phyloP scores from a whole-genome alignment of 2,888 invertebrate genomes.

The Coleophora flavipennella region DNA sequence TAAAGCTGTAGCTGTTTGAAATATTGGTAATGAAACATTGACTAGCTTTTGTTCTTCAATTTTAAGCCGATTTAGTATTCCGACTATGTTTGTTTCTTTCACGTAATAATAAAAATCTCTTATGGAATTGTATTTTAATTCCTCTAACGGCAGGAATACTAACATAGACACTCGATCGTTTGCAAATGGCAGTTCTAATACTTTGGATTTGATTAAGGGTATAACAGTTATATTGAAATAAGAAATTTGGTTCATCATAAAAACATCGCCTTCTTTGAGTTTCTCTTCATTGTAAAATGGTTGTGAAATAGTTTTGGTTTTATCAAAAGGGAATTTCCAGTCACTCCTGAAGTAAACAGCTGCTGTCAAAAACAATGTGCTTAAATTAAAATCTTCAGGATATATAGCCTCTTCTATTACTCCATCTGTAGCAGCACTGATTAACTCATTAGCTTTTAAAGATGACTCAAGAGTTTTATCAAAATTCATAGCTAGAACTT shows the following conservation, averaged over 20 bases:
- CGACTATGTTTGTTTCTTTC: slow-evolving; percentile 26
- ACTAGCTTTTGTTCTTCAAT: slow-evolving; percentile 22
- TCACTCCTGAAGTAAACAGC: slow-evolving; percentile 34
- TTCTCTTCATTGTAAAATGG: slow-evolving; percentile 26
- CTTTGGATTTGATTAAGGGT: slow-evolving; percentile 27
- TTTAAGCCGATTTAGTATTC: slow-evolving; percentile 35
- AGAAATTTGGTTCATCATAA: slow-evolving; percentile 43
- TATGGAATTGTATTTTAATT: slow-evolving; percentile 16
- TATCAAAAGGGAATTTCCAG: slow-evolving; percentile 40
- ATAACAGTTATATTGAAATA: slow-evolving; percentile 34
- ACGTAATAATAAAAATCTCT: slow-evolving; percentile 36
- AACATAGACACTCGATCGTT: slow-evolving; percentile 34
- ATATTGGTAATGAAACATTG: slow-evolving; percentile 40
- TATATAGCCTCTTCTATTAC: slow-evolving; percentile 24
- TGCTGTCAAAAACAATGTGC: slow-evolving; percentile 36
- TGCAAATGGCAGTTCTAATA: slow-evolving; percentile 38
- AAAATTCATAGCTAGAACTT: slow-evolving; percentile 33
- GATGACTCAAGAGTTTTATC: slow-evolving; percentile 25
- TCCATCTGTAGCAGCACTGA: slow-evolving; percentile 26
- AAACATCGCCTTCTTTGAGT: slow-evolving; percentile 26
- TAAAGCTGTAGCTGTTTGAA: slow-evolving; percentile 32
- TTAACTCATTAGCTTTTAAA: slow-evolving; percentile 25
- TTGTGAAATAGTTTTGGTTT: slow-evolving; percentile 23
- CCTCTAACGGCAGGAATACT: slow-evolving; percentile 31
- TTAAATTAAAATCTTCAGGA: slow-evolving; percentile 33